Evolutionary conservation across 2,113 vertebrate genomes (phyloP), one percentile per base, ranked within the genome.

Genomic region (Nothocercus julius): DNA sequence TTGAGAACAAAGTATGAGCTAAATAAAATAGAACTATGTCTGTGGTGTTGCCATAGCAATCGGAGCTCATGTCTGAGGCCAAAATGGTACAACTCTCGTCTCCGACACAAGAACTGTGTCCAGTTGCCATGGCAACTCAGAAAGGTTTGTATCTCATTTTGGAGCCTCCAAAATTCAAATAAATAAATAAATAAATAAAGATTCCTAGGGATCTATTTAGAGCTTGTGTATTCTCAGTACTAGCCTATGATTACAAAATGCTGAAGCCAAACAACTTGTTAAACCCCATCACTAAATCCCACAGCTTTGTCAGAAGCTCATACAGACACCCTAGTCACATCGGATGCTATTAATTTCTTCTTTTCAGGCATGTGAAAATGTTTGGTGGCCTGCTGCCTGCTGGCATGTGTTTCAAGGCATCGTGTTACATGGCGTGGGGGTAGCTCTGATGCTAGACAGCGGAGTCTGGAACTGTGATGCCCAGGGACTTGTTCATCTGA

Each of bases 41-140:
- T 92, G 84, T 54, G 89, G 70, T 0, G 95, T 97, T 97, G 36
- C 96, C 96, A 96, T 97, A 80, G 96, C 94, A 91, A 97, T 97
- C 84, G 38, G 82, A 96, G 95, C 94, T 94, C 92, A 53, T 1
- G 62, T 67, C 77, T 79, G 79, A 70, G 94, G 90, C 93, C 95
- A 91, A 90, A 94, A 84, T 32, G 79, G 85, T 92, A 53, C 79
- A 86, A 83, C 82, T 79, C 12, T 87, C 94, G 95, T 84, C 90
- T 85, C 88, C 4, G 69, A 95, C 93, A 93, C 90, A 93, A 87
- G 82, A 25, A 74, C 85, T 84, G 84, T 86, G 93, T 9, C 90
- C 92, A 44, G 96, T 97, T 82, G 90, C 68, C 94, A 94, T 87
- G 90, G 90, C 30, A 96, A 97, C 96, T 6, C 74, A 40, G 77